A percentile compares a stretch with the other conserved stretches of the same genome.
Conservation (phyloP, 1,140 invertebrate genomes). For the Adelges cooleyi region DNA sequence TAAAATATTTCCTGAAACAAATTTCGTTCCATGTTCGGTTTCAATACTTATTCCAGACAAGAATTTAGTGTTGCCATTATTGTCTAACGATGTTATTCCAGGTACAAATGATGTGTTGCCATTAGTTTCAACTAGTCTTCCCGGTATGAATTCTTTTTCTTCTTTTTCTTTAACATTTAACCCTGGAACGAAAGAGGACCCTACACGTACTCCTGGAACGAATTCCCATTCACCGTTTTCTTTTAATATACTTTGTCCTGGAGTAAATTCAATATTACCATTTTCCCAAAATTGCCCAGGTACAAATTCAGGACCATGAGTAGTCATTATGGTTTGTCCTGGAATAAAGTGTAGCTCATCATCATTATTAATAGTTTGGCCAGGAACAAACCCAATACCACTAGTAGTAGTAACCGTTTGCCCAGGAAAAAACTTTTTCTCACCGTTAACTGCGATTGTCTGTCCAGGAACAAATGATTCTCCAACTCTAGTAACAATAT, state of each 20-base stretch:
- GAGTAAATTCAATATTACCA: not conserved
- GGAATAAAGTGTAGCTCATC: slow-evolving; percentile 46
- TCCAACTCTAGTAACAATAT: slow-evolving; percentile 53
- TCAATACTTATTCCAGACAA: slow-evolving; percentile 53
- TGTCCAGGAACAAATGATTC: slow-evolving; percentile 59
- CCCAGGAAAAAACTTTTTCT: slow-evolving; percentile 53
- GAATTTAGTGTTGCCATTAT: slow-evolving; percentile 44
- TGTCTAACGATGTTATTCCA: slow-evolving; percentile 45
- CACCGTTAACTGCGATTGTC: slow-evolving; percentile 48
- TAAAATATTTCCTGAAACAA: slow-evolving; percentile 55
- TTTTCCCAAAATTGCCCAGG: slow-evolving; percentile 47
- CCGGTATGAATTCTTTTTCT: slow-evolving; percentile 47
- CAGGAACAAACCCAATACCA: slow-evolving; percentile 54
- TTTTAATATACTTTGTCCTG: slow-evolving; percentile 23
- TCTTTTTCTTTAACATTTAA: slow-evolving; percentile 44
- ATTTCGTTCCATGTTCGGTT: slow-evolving; percentile 51
- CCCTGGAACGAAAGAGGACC: slow-evolving; percentile 49
- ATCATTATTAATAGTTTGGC: slow-evolving; percentile 40
- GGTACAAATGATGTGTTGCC: slow-evolving; percentile 50
- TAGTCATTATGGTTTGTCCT: slow-evolving; percentile 56
- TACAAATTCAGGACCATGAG: slow-evolving; percentile 52
- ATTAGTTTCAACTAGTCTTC: slow-evolving; percentile 46
- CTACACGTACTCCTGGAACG: slow-evolving; percentile 55
- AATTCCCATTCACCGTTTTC: slow-evolving; percentile 38
- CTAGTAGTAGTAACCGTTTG: slow-evolving; percentile 52